Base-by-base conservation (phyloP, 2,113 vertebrate genomes). In the Saccopteryx bilineata region DNA sequence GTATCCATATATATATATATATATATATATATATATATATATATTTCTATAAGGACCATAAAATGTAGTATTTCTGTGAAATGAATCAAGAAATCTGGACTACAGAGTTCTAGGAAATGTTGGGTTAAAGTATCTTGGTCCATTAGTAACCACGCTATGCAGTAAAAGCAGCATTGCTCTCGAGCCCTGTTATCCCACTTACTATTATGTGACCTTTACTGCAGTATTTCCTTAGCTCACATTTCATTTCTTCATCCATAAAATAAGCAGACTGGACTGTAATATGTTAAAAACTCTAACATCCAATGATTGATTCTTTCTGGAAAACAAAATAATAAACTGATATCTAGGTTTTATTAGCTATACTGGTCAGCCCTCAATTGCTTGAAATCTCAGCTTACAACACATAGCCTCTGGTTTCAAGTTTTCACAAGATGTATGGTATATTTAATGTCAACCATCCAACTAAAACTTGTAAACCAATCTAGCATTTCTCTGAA, bases 401-500 rank as follows among this genome's bases (percentile, higher is more conserved):
- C n/a, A 96, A 26, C 63, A 89, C 72, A 78, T 2, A 86, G 17
- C 4, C 28, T 93, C 48, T 52, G 31, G 74, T 75, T 97, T 97
- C 63, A 93, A 94, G 87, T 74, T 88, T 39, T 92, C 71, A 65
- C n/a, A 91, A 97, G 81, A 92, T 79, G 7, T 14, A n/a, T 11
- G 33, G 28, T 61, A 48, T 94, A 90, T 92, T 68, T 93, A 95
- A 95, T 52, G 26, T 96, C 68, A 96, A 56, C 63, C 84, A 96
- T 93, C 65, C 65, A 92, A 83, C 18, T 68, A 75, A 26, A 63
- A 26, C 91, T 97, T 95, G 71, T 75, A 96, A 96, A 88, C 52
- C 0, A 78, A 88, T 79, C 76, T 95, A 95, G 18, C 75, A 60
- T 95, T 98, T 96, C 96, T 88, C 83, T 21, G 65, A 96, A 90